Evolutionary conservation across 1,140 invertebrate species (phyloP).

Genomic region (Maniola jurtina): DNA sequence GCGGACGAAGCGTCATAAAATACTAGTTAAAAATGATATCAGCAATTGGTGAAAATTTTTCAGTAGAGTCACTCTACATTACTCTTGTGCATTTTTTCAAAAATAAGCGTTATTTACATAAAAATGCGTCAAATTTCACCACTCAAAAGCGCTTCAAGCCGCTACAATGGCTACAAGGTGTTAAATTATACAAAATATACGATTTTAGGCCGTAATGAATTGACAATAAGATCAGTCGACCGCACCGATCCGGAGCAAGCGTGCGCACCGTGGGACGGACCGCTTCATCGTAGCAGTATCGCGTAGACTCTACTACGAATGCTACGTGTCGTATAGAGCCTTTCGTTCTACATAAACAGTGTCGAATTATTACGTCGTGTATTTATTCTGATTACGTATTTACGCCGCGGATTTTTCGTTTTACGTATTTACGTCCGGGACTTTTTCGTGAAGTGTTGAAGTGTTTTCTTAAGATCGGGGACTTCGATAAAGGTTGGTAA

Average conservation of each 20-base stretch:
- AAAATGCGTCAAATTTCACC: not conserved
- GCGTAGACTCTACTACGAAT: slow-evolving; percentile 51
- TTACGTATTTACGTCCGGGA: too few species aligned
- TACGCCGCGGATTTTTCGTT: too few species aligned
- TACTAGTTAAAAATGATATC: too few species aligned
- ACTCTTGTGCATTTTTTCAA: not conserved
- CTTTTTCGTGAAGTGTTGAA: slow-evolving; percentile 21
- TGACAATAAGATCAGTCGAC: slow-evolving; percentile 34
- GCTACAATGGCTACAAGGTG: slow-evolving; percentile 1
- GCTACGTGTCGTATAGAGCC: slow-evolving; percentile 52
- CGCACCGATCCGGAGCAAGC: slow-evolving; percentile 24
- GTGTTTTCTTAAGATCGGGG: slow-evolving; percentile 13
- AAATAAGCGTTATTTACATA: not conserved
- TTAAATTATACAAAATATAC: slow-evolving; percentile 14
- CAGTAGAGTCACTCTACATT: too few species aligned
- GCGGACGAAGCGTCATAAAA: too few species aligned
- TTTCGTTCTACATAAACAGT: slow-evolving; percentile 9
- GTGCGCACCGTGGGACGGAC: slow-evolving; percentile 29
- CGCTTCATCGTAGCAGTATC: slow-evolving; percentile 48
- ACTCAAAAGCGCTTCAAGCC: slow-evolving; percentile 7
- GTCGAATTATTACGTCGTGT: slow-evolving; percentile 28
- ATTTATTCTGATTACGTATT: slow-evolving; percentile 20
- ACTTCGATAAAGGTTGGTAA: slow-evolving; percentile 9
- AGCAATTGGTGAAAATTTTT: too few species aligned
- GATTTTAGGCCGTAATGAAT: slow-evolving; percentile 35